Evolutionary conservation across 1,140 invertebrate species (phyloP), one percentile per base, ranked within the genome.

Genomic region (Doryteuthis pealeii): DNA sequence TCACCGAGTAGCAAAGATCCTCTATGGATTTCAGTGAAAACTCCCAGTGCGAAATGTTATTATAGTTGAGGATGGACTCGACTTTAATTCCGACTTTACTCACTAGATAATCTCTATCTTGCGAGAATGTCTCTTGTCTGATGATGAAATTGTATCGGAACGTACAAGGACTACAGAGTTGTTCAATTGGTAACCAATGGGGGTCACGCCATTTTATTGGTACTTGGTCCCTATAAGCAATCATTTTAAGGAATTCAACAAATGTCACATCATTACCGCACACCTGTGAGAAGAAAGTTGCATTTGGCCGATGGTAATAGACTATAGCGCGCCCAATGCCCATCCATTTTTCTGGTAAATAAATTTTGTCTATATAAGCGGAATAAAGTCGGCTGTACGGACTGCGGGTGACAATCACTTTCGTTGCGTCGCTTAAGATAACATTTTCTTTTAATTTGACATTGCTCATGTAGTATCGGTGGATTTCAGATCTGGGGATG

Each of bases 311-410:
- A 15, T 22, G 10, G 32, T 49, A 2, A 28, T 71, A 49, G 8
- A 71, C 32, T 2, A 71, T 54, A 45, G 15, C 8, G 10, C 70
- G 31, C 26, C 70, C 70, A 31, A n/a, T 22, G 22, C 40, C 30
- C 2, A n/a, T 15, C 70, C 70, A 71, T 1, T 26, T 4, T 22
- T 71, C 75, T 1, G 66, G 73, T 30, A 76, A 65, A 66, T 45
- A 76, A 6, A 76, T 35, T 66, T 76, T 78, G 33, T 79, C 78
- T 10, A 79, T 69, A 71, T 73, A 79, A 40, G 78, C 75, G 4
- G 78, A 79, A 68, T 58, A 79, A 30, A 79, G 49, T 43, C 75
- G 49, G 2, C 73, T 71, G 49, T 75, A 79, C 1, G 78, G 78
- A 26, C 74, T 74, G n/a, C 78, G 70, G 33, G 74, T 69, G 1